phyloP scores from a whole-genome alignment of 2,888 invertebrate species.

The Heliconius ismenius region DNA sequence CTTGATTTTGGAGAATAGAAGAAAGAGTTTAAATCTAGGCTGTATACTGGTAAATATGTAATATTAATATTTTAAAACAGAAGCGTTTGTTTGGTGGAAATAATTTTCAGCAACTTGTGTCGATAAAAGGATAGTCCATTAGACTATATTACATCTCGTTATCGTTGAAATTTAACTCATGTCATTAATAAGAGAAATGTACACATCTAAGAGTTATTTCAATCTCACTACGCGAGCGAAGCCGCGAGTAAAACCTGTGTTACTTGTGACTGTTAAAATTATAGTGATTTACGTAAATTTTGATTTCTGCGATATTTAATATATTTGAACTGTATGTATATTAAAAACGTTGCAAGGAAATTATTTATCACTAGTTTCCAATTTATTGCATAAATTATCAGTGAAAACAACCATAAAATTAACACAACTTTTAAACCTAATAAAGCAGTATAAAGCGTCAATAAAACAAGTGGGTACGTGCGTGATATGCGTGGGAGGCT shows the following conservation, averaged over 20 bases:
- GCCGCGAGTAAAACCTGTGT: too few relatives aligned
- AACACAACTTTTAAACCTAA: not conserved
- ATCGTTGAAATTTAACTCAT: too few relatives aligned
- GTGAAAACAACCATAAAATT: constrained; percentile 5
- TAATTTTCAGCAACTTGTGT: not conserved
- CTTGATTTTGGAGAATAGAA: not conserved
- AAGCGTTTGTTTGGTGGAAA: too few relatives aligned
- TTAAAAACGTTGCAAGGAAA: not conserved
- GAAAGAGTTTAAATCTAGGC: not conserved
- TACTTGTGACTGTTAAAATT: too few relatives aligned
- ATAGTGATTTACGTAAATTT: not conserved
- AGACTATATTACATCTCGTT: too few relatives aligned
- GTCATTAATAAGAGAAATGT: too few relatives aligned
- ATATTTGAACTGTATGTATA: too few relatives aligned
- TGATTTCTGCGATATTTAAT: too few relatives aligned
- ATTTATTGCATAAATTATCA: constrained; percentile 3
- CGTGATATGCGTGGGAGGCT: constrained; percentile 9
- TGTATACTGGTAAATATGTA: not conserved
- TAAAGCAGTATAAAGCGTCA: not conserved
- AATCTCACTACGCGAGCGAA: too few relatives aligned
- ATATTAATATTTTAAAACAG: too few relatives aligned
- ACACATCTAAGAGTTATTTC: too few relatives aligned
- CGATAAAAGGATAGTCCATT: too few relatives aligned
- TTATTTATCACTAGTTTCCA: not conserved
- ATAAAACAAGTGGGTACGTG: constrained; percentile 7